Percentiles rank a stretch among this genome's conserved stretches.
These are phyloP conservation scores for Nomada ruficornis DNA, from an alignment of 2,888 invertebrate species.

Conservation along the genomic window DNA sequence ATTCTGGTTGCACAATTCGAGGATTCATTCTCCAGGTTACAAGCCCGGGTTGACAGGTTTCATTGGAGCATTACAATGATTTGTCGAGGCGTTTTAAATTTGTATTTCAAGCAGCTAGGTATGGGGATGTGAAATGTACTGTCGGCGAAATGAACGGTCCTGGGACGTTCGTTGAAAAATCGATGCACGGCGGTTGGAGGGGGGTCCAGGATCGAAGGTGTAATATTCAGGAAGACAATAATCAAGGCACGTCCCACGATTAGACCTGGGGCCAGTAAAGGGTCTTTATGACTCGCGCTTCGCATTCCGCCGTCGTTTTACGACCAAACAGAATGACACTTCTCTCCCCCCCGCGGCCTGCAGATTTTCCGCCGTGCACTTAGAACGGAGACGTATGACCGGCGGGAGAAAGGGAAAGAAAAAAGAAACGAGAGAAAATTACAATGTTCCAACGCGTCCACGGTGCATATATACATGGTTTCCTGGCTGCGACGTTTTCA, in stretches of 20 bases:
- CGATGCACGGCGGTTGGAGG: too few species aligned
- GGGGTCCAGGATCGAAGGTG: background rate
- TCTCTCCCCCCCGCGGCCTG: background rate
- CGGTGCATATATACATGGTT: too few species aligned
- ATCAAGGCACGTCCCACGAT: background rate
- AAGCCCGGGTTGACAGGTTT: too few species aligned
- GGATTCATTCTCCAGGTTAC: too few species aligned
- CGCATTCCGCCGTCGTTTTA: background rate
- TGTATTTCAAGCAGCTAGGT: too few species aligned
- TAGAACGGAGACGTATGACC: background rate
- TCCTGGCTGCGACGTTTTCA: background rate
- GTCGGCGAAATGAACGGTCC: too few species aligned
- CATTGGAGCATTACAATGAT: too few species aligned
- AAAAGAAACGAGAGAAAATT: background rate
- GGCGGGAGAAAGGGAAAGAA: too few species aligned
- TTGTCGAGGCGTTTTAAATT: too few species aligned
- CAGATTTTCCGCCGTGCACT: background rate
- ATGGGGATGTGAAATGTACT: too few species aligned
- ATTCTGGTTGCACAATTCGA: too few species aligned
- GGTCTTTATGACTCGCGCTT: background rate
- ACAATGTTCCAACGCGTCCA: background rate
- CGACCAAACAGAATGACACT: background rate
- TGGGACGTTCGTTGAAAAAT: too few species aligned
- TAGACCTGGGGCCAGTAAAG: background rate
- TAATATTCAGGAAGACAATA: background rate